Conservation (phyloP, 2,113 vertebrate genomes). For the Notothenia coriiceps region DNA sequence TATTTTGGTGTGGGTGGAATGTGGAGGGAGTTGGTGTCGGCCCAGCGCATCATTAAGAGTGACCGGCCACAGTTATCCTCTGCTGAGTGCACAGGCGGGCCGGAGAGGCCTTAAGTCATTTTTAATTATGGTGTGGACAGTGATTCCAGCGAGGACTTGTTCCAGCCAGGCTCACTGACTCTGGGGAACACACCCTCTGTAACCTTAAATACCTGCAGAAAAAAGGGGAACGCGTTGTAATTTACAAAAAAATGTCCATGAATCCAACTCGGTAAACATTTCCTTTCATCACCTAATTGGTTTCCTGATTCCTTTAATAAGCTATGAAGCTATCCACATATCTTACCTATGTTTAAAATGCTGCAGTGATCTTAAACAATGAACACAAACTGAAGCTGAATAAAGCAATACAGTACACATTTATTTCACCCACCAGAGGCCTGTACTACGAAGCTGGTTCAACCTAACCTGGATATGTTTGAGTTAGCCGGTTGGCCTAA, state of each 20-base stretch:
- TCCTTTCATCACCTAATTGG: not conserved
- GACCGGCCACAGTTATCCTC: conserved; percentile 44
- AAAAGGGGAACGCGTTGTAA: not conserved
- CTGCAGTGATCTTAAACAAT: too few relatives aligned
- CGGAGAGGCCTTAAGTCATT: conserved; percentile 50
- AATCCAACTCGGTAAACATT: not conserved
- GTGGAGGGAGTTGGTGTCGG: conserved; percentile 41
- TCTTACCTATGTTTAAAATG: too few relatives aligned
- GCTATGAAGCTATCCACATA: not conserved
- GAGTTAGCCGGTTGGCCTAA: too few relatives aligned
- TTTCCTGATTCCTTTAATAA: not conserved
- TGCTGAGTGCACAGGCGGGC: conserved; percentile 38
- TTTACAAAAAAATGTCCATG: too few relatives aligned
- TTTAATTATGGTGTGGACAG: conserved; percentile 65
- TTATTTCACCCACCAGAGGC: too few relatives aligned
- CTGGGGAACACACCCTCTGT: conserved; percentile 4
- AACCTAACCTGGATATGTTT: too few relatives aligned
- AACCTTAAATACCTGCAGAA: not conserved
- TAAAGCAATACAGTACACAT: not conserved
- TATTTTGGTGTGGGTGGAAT: conserved; percentile 62
- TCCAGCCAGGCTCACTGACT: conserved; percentile 34
- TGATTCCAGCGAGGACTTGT: conserved; percentile 47
- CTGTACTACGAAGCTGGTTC: too few relatives aligned
- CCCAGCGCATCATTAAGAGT: conserved; percentile 40
- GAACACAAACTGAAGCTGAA: not conserved